Conservation (phyloP, 64 coral and sea anemone species). For the Montipora capricornis region DNA sequence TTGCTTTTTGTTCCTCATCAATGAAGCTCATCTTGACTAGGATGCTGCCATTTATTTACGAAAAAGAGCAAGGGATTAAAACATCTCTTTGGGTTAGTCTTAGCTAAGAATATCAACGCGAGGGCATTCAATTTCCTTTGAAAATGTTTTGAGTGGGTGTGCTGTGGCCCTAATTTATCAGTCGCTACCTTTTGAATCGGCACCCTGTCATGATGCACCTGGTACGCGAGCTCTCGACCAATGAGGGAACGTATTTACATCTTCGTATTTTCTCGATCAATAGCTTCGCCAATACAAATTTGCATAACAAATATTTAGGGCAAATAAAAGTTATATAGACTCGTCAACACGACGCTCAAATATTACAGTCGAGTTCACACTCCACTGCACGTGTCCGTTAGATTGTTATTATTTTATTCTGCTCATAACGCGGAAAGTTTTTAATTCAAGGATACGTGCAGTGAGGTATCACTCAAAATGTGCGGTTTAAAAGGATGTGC, state of each 20-base stretch:
- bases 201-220: slow-evolving; percentile 35
- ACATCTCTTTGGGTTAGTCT: no score
- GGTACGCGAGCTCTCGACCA: slow-evolving; percentile 2
- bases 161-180: background rate
- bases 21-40: background rate
- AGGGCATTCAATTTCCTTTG: no score
- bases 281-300: background rate
- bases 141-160: background rate
- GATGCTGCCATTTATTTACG: no score
- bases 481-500: slow-evolving; percentile 46
- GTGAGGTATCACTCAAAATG: background rate
- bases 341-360: slow-evolving; percentile 5
- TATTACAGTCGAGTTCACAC: slow-evolving; percentile 15
- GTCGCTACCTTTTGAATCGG: slow-evolving; percentile 33
- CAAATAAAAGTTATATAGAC: slow-evolving; percentile 19
- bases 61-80: no score
- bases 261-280: slow-evolving; percentile 4
- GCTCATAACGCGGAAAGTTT: background rate
- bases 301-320: slow-evolving; percentile 22
- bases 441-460: background rate
- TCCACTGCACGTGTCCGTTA: slow-evolving; percentile 45
- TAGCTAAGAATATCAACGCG: no score
- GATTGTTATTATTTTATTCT: background rate
- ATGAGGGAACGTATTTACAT: slow-evolving; percentile 14
- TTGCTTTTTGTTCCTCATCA: background rate